Base-by-base conservation (phyloP, 2,113 vertebrate species). In the Xyliphius kryptos region DNA sequence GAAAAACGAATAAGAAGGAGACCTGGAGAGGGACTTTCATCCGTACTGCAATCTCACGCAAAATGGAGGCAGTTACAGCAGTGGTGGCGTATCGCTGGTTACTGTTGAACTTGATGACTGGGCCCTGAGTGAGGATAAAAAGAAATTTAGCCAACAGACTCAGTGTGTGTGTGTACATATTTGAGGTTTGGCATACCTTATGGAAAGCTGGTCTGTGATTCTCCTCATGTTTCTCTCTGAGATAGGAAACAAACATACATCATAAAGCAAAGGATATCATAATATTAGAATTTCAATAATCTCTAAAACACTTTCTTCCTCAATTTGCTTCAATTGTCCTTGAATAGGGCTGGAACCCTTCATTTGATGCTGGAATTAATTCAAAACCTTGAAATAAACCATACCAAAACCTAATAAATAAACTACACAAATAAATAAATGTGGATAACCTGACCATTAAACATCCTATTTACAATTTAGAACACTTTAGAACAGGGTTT, bases 61-160 rank as follows among this genome's bases (percentile, higher is more conserved):
- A 58, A 7, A 98, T 10, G 0, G 92, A 82, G 70, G 95, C 93
- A 0, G 94, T 96, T 67, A 98, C 86, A 0, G 93, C 93, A 0
- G 92, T 98, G 1, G 94, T 97, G 67, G 96, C 93, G 0, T 97
- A 99, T 65, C 94, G 94, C 71, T 99, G 95, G 77, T 93, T 96
- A 75, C 88, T 94, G 86, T 97, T 99, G 81, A 97, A 97, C 79
- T 99, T 99, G 74, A 99, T 89, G 69, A 92, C 91, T 0, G 96
- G 95, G 11, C 96, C 96, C 96, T 99, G 79, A 21, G 10, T 44
- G 50, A 64, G 36, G 57, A 59, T 36, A 65, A 22, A 22, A 2
- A 65, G 14, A 15, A 16, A 19, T 21, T 72, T 9, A 63, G 59
- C 9, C 14, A 17, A 63, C 5, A 37, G 22, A 6, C 16, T 36